phyloP scores from a whole-genome alignment of 2,888 invertebrate species.

The Teinopalpus imperialis region DNA sequence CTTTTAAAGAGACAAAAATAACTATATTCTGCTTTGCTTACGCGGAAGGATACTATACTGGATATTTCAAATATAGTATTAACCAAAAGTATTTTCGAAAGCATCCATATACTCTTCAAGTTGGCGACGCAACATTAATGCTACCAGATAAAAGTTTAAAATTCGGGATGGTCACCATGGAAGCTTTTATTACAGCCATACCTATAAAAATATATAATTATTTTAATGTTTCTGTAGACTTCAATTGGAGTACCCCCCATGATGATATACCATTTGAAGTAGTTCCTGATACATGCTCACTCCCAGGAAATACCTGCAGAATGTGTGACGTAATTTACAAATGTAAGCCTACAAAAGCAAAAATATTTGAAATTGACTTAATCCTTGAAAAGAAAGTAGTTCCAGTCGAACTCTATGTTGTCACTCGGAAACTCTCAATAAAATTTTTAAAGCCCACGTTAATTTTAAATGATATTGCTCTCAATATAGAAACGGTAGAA shows the following conservation, averaged over 20 bases:
- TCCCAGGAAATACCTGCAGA: slow-evolving; percentile 53
- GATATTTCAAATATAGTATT: slow-evolving; percentile 56
- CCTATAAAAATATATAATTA: slow-evolving; percentile 60
- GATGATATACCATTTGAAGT: slow-evolving; percentile 65
- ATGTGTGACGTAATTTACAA: slow-evolving; percentile 61
- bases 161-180: slow-evolving; percentile 72
- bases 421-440: slow-evolving; percentile 63
- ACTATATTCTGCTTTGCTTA: slow-evolving; percentile 50
- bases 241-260: slow-evolving; percentile 53
- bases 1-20: slow-evolving; percentile 42
- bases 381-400: slow-evolving; percentile 39
- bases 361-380: slow-evolving; percentile 61
- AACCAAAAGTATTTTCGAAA: slow-evolving; percentile 52
- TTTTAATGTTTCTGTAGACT: slow-evolving; percentile 58
- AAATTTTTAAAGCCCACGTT: slow-evolving; percentile 62
- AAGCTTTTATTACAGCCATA: slow-evolving; percentile 61
- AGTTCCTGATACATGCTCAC: slow-evolving; percentile 51
- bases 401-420: slow-evolving; percentile 57
- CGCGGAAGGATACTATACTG: slow-evolving; percentile 46
- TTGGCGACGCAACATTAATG: slow-evolving; percentile 52
- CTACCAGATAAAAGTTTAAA: slow-evolving; percentile 57
- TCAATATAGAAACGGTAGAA: slow-evolving; percentile 62
- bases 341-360: slow-evolving; percentile 60
- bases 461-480: slow-evolving; percentile 63
- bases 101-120: slow-evolving; percentile 55